Base-by-base conservation (phyloP, 2,888 invertebrate genomes). In the Lasioglossum pauxillum region DNA sequence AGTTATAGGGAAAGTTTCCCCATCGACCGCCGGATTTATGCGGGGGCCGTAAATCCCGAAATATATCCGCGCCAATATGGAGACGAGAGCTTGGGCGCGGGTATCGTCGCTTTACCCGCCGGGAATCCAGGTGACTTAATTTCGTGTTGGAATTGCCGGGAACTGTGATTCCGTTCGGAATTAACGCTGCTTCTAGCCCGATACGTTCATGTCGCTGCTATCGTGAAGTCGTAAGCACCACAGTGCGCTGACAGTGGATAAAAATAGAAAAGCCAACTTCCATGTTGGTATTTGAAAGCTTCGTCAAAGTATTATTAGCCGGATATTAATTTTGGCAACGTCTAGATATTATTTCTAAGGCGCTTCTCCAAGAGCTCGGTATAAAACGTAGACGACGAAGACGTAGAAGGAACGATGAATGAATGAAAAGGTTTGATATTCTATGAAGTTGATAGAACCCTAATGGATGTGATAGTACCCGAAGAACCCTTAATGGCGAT, bases 1-100 rank as follows among this genome's bases (percentile, higher is more conserved):
- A 89, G 78, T 90, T 86, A 86, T 86, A 69, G 83, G 79, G 64
- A 86, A 89, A 89, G 78, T 89, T 89, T 90, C 81, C 83, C 78
- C 83, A 88, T 89, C 82, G 90, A 80, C 88, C 73, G 7, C 16
- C 46, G 71, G 83, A 88, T 90, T 89, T 89, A 87, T 87, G 57
- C 71, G 27, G 57, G 16, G 35, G 31, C 35, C 83, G 86, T 86
- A 82, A 82, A 86, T 87, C 79, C 67, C 64, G 80, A 71, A 82
- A 87, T 87, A 87, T 82, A 72, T 74, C 82, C 75, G 23, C 35
- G 16, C 78, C 82, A 78, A 86, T 82, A 82, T 78, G 84, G 85
- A 57, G 64, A 38, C n/a, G 49, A 31, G 16, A 31, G 27, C 14
- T 10, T 16, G 16, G 27, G 14, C 23, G 23, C n/a, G 69, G 57